Base-by-base conservation (phyloP, 2,113 vertebrate genomes). In the Andinoacara biseriatus region DNA sequence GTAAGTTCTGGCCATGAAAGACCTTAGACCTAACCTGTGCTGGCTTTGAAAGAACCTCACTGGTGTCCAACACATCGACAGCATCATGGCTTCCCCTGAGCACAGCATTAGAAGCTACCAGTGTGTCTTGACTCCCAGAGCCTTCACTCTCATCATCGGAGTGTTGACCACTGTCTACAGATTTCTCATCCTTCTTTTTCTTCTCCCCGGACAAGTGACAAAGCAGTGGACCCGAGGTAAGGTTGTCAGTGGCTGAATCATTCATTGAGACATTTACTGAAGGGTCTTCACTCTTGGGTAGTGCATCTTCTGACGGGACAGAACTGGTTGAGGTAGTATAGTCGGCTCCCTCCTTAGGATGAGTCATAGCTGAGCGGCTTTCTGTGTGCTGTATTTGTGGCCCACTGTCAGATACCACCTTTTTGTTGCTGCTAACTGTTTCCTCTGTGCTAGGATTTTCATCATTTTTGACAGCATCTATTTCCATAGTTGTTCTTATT, bases 81-180 rank as follows among this genome's bases (percentile, higher is more conserved):
- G 61, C 84, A 2, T 77, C 43, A 0, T 83, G 81, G 76, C 93
- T 95, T 14, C 88, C 91, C 52, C 82, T 86, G 35, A 94, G 58
- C 0, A 87, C 91, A 26, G 84, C 74, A 0, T 90, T 87, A 15
- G 94, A 92, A 7, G 86, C 76, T 1, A 43, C 91, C 62, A 91
- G 59, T 2, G 81, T 83, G 58, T 95, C 94, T 80, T 90, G 92
- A 43, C n/a, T 82, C 40, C 81, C 94, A 9, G 93, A 94, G 35
- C 82, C 91, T 24, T 94, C 93, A 1, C 91, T 91, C 10, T 88
- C 90, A 10, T 84, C 84, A 0, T 92, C 94, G 0, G 95, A 96
- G 80, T 95, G 93, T 83, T 94, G 95, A 9, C 94, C 93, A 1
- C 95, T 95, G 76, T 95, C 94, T 1, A 94, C 87, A 22, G 94